A percentile compares a stretch with the other conserved stretches of the same genome.
phyloP scores from a whole-genome alignment of 2,888 invertebrate genomes.

The Dolichomitus sp. region DNA sequence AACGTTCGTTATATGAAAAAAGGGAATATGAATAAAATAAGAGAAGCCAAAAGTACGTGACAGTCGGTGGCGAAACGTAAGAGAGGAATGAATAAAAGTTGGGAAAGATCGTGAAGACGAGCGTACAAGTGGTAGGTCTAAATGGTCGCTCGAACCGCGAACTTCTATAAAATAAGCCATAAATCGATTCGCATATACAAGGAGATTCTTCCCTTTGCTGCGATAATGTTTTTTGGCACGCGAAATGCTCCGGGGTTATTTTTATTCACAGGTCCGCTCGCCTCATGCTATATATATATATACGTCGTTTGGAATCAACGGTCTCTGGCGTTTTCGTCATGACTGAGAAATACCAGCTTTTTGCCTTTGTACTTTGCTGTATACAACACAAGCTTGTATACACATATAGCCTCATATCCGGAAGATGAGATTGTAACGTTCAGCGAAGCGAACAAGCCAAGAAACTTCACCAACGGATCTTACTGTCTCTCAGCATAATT shows the following conservation, averaged over 20 bases:
- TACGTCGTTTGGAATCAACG: background rate
- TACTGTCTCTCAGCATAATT: conserved; percentile 14
- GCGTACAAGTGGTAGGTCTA: background rate
- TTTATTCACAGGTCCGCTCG: background rate
- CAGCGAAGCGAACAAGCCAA: conserved; percentile 50
- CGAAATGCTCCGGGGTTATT: background rate
- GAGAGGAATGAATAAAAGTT: conserved; percentile 7
- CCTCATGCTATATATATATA: background rate
- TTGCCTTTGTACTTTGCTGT: conserved; percentile 7
- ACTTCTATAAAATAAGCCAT: background rate
- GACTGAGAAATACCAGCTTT: background rate
- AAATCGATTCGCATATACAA: conserved; percentile 29
- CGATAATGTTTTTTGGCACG: conserved; percentile 2
- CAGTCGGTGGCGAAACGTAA: conserved; percentile 10
- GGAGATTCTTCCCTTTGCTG: conserved; percentile 5
- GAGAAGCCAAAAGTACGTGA: background rate
- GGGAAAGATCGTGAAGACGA: background rate
- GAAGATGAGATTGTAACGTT: conserved; percentile 22
- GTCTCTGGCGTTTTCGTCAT: conserved; percentile 13
- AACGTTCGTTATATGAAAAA: background rate
- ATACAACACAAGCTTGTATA: background rate
- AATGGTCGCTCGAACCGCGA: conserved; percentile 2
- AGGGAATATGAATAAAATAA: conserved; percentile 38
- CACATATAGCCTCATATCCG: conserved; percentile 7
- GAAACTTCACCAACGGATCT: conserved; percentile 31